Conservation (phyloP, 1,140 invertebrate genomes). For the Drosophila bocki region DNA sequence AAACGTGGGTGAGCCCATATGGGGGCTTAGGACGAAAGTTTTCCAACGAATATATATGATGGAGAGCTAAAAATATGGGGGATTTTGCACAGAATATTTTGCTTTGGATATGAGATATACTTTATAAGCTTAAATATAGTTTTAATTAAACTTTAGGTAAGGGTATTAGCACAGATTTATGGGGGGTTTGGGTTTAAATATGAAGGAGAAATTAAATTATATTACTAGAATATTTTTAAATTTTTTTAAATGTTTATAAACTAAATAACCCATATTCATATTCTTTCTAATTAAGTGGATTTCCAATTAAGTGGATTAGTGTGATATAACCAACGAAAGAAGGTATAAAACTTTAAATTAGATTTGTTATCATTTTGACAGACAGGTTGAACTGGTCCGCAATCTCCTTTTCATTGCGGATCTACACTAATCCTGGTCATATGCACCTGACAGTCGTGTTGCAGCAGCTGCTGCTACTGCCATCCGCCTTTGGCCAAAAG, state of each 20-base stretch:
- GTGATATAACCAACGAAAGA: not conserved
- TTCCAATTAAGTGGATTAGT: not conserved
- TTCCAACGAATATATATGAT: conserved; percentile 8
- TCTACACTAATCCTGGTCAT: conserved; percentile 6
- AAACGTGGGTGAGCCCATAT: conserved; percentile 7
- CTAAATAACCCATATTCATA: not conserved
- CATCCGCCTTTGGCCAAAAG: conserved; percentile 7
- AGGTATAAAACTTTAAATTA: conserved; percentile 28
- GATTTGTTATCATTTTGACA: conserved; percentile 17
- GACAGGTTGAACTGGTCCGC: not conserved
- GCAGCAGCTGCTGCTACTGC: conserved; percentile 14
- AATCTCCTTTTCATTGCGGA: conserved; percentile 1
- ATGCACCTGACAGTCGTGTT: not conserved
- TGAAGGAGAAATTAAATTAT: not conserved
- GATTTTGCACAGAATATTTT: not conserved
- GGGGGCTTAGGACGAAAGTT: conserved; percentile 26
- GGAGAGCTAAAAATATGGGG: not conserved
- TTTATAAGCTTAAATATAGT: conserved; percentile 32
- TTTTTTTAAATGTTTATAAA: too few relatives aligned
- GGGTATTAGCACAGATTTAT: not conserved
- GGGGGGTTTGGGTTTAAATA: not conserved
- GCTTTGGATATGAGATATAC: not conserved
- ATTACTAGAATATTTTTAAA: too few relatives aligned
- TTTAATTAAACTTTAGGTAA: conserved; percentile 22
- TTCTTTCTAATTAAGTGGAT: not conserved